phyloP scores from a whole-genome alignment of 2,797 vertebrate species.

The Onychomys arenicola region DNA sequence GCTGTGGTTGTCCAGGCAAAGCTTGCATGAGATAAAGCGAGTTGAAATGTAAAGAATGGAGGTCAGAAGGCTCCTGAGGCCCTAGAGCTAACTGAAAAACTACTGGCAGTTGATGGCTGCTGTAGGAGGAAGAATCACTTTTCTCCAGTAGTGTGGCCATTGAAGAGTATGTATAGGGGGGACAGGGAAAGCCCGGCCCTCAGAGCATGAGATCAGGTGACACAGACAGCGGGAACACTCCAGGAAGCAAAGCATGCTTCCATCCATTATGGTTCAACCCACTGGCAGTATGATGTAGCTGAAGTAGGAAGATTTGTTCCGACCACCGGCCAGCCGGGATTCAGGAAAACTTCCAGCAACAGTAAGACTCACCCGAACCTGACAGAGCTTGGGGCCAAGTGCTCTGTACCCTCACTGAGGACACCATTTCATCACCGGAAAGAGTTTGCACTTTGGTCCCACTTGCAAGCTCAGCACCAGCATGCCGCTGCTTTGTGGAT shows the following conservation, averaged over 20 bases:
- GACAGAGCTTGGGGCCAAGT: background rate
- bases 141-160: background rate
- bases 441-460: background rate
- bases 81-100: background rate
- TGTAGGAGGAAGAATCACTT: background rate
- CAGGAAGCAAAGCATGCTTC: background rate
- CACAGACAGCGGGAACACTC: background rate
- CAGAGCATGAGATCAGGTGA: background rate
- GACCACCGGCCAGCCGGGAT: no score
- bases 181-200: background rate
- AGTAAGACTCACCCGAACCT: background rate
- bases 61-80: background rate
- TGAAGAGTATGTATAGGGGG: background rate
- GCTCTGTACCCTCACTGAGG: background rate
- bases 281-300: no score
- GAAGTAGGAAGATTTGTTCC: no score
- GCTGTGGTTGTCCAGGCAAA: background rate
- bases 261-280: background rate
- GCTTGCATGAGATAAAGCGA: background rate
- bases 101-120: background rate
- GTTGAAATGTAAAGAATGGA: background rate
- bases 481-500: background rate
- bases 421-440: background rate
- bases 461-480: background rate
- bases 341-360: no score